Evolutionary conservation across 2,113 vertebrate genomes (phyloP).

Genomic region (Salvelinus sp.): DNA sequence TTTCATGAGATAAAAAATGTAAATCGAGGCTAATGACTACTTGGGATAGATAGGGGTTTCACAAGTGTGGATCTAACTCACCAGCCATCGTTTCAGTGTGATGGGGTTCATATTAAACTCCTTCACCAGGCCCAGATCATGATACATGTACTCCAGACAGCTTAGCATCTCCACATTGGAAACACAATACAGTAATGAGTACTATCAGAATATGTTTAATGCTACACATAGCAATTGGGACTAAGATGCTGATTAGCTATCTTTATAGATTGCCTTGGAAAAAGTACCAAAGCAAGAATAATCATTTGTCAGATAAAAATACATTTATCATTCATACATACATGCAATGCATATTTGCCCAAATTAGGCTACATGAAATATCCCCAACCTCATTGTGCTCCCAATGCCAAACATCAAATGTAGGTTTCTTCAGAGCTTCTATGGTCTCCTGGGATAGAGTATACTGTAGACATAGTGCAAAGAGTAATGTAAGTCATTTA

Average conservation of each 20-base stretch:
- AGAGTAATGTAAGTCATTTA: not conserved
- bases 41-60: not conserved
- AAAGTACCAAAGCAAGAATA: not conserved
- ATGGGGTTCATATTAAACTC: slow-evolving; percentile 97
- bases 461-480: slow-evolving; percentile 70
- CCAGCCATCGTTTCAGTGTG: slow-evolving; percentile 94
- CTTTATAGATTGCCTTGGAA: no score
- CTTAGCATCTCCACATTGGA: slow-evolving; percentile 88
- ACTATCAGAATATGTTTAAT: not conserved
- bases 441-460: slow-evolving; percentile 93
- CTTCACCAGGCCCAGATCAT: slow-evolving; percentile 90
- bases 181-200: not conserved
- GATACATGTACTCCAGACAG: slow-evolving; percentile 98
- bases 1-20: no score
- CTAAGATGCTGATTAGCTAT: not conserved
- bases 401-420: slow-evolving; percentile 98
- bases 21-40: not conserved
- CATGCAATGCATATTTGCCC: not conserved
- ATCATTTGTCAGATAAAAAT: not conserved
- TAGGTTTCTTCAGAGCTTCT: slow-evolving; percentile 91
- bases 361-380: not conserved
- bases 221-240: not conserved
- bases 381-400: slow-evolving; percentile 91
- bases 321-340: not conserved
- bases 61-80: slow-evolving; percentile 41